These are phyloP conservation scores for Bicyclus anynana DNA, from an alignment of 1,140 invertebrate species.

Conservation along the genomic window DNA sequence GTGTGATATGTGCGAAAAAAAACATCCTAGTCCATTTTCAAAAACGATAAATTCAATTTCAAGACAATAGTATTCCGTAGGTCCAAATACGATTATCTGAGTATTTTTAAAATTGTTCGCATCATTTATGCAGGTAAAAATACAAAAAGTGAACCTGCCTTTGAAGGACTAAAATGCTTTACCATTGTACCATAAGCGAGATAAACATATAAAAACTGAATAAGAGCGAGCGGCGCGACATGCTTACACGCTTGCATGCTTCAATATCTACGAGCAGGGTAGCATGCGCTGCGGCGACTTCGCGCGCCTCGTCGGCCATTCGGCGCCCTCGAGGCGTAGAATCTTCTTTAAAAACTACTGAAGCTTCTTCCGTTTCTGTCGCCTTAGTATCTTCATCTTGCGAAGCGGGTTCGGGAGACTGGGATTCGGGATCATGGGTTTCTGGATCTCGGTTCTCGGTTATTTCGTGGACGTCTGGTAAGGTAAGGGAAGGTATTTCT, in stretches of 20 bases:
- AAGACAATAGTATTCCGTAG: background rate
- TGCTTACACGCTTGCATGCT: slow-evolving; percentile 79
- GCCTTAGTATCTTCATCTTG: slow-evolving; percentile 43
- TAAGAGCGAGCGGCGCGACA: slow-evolving; percentile 64
- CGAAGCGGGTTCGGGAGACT: slow-evolving; percentile 44
- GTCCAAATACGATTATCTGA: too few species aligned
- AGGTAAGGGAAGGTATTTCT: slow-evolving; percentile 28
- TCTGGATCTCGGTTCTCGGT: slow-evolving; percentile 33
- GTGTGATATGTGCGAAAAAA: slow-evolving; percentile 10
- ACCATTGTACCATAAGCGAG: slow-evolving; percentile 30
- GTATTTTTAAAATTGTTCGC: too few species aligned
- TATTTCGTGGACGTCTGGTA: slow-evolving; percentile 27
- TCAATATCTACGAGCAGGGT: slow-evolving; percentile 75
- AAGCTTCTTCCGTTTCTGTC: slow-evolving; percentile 48
- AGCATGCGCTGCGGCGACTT: slow-evolving; percentile 72
- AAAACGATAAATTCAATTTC: background rate
- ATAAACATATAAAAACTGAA: slow-evolving; percentile 35
- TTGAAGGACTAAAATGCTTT: slow-evolving; percentile 5
- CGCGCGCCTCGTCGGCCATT: slow-evolving; percentile 61
- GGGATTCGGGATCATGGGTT: slow-evolving; percentile 24
- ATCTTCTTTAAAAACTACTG: slow-evolving; percentile 67
- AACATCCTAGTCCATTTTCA: slow-evolving; percentile 3
- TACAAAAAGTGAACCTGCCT: background rate
- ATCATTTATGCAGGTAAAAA: too few species aligned
- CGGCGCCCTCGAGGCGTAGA: slow-evolving; percentile 60